Percentiles rank a stretch among this genome's conserved stretches.
Evolutionary conservation across 2,113 vertebrate genomes (phyloP).

Genomic region (Malurus melanocephalus): DNA sequence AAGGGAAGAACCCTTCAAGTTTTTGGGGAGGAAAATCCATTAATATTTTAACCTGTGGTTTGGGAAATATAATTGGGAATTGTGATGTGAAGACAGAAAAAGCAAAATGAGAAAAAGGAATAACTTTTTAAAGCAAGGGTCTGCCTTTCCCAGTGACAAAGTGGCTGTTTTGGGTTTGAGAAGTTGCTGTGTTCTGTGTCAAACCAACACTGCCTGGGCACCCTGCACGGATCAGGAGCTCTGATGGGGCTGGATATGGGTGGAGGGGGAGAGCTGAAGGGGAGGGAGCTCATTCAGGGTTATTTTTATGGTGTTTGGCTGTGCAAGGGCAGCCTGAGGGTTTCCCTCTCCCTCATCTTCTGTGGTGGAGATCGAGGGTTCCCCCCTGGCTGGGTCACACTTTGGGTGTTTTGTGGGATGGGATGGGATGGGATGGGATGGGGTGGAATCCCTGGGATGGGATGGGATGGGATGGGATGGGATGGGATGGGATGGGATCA

Average conservation of each 20-base stretch:
- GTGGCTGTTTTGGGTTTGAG: not conserved
- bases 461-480: too few species aligned
- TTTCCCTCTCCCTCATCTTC: not conserved
- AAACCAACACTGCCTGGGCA: not conserved
- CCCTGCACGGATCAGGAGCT: not conserved
- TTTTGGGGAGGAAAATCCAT: not conserved
- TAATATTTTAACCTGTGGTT: not conserved
- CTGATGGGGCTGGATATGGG: fast-evolving
- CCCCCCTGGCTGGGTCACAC: not conserved
- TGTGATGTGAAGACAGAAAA: not conserved
- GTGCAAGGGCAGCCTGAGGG: not conserved
- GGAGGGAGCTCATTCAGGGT: not conserved
- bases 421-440: too few species aligned
- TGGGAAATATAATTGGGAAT: not conserved
- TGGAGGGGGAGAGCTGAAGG: too few species aligned
- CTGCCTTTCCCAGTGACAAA: not conserved
- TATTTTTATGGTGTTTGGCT: not conserved
- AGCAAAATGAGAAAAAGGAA: not conserved
- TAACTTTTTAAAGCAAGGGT: not conserved
- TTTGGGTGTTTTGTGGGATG: not conserved
- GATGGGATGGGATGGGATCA: too few species aligned
- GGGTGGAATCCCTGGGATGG: not conserved
- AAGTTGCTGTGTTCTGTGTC: not conserved
- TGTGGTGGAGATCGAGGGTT: not conserved
- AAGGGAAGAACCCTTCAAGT: not conserved